Conservation (phyloP, 1,140 invertebrate species). For the Nephotettix cincticeps region DNA sequence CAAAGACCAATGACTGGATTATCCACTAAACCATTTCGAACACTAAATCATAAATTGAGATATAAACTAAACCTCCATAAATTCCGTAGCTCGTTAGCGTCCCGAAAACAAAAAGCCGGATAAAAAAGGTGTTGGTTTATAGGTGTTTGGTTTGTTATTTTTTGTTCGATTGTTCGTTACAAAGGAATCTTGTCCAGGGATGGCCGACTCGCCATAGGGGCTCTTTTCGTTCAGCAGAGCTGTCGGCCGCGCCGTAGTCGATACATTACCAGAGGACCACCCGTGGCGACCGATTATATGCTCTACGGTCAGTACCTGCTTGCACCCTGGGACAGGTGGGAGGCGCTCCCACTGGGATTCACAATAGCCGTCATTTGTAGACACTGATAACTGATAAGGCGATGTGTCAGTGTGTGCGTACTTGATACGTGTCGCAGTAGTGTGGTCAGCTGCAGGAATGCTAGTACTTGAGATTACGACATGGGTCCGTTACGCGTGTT, state of each 20-base stretch:
- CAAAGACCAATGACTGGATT: too few species aligned
- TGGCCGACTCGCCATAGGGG: conserved; percentile 18
- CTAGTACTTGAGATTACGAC: too few species aligned
- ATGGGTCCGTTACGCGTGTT: too few species aligned
- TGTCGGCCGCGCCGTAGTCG: conserved; percentile 20
- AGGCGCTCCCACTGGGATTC: neutral
- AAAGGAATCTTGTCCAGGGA: conserved; percentile 16
- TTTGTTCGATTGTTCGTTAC: conserved; percentile 20
- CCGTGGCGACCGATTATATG: conserved; percentile 24
- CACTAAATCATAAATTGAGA: conserved; percentile 22
- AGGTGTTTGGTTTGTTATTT: conserved; percentile 21
- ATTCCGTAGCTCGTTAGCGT: conserved; percentile 8
- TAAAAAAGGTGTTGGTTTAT: conserved; percentile 29
- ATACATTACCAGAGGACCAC: conserved; percentile 27
- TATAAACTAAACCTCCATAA: conserved; percentile 16
- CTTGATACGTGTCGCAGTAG: too few species aligned
- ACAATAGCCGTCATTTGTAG: neutral
- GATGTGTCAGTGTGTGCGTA: too few species aligned
- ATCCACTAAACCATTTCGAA: neutral
- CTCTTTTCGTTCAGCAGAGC: conserved; percentile 30
- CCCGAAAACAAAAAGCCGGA: conserved; percentile 2
- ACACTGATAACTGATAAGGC: too few species aligned
- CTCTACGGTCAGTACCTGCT: conserved; percentile 27
- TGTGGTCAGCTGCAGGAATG: too few species aligned
- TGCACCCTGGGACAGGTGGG: conserved; percentile 5